Evolutionary conservation across 2,113 vertebrate genomes (phyloP).

Genomic region (Myiopsitta monachus): DNA sequence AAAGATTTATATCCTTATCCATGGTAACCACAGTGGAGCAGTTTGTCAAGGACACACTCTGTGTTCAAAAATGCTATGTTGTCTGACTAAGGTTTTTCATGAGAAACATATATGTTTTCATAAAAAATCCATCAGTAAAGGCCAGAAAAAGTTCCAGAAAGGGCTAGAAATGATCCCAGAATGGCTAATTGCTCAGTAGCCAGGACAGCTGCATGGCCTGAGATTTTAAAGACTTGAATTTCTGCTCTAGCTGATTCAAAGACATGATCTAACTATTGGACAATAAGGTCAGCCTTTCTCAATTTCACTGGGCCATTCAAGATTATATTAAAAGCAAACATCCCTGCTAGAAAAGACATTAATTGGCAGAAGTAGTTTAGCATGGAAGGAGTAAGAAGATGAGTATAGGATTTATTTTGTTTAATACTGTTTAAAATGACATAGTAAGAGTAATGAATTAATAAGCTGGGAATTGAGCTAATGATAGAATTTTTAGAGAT

Average conservation of each 20-base stretch:
- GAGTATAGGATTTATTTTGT: background rate
- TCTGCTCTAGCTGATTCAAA: background rate
- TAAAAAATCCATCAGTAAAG: background rate
- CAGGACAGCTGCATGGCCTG: background rate
- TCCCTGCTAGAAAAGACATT: background rate
- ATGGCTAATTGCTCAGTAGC: background rate
- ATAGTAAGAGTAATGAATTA: background rate
- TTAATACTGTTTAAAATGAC: background rate
- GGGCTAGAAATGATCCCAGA: background rate
- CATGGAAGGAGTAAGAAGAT: background rate
- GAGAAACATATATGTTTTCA: background rate
- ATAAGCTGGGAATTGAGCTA: background rate
- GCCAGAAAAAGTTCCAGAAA: background rate
- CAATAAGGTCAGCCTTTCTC: background rate
- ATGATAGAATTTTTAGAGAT: background rate
- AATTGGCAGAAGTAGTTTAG: background rate
- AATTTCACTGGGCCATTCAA: background rate
- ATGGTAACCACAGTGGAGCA: slow-evolving; percentile 33
- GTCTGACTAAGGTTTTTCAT: background rate
- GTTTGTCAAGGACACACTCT: background rate
- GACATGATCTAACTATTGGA: background rate
- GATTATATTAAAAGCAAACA: background rate
- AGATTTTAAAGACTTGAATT: background rate
- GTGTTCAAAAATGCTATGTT: background rate
- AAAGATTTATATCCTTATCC: slow-evolving; percentile 32